A percentile compares a stretch with the other conserved stretches of the same genome.
Conservation (phyloP, 2,797 vertebrate genomes). For the Kryptopterus vitreolus region DNA sequence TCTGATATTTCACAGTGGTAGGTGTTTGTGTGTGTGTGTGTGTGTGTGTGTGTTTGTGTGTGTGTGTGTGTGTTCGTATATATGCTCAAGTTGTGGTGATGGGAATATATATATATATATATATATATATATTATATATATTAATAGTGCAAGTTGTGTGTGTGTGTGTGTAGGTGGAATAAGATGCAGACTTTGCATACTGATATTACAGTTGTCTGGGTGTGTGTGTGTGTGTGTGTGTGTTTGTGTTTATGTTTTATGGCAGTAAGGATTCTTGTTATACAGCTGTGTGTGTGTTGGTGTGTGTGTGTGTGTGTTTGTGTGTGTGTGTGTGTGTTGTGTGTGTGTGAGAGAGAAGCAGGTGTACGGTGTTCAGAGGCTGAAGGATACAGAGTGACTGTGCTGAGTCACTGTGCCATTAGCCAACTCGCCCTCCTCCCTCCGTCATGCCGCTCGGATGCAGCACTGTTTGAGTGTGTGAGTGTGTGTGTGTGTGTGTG, state of each 20-base stretch:
- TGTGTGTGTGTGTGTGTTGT: neutral
- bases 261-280: constrained; percentile 6
- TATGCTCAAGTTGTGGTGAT: too few relatives aligned
- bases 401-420: constrained; percentile 51
- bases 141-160: constrained; percentile 1
- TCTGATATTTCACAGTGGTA: neutral
- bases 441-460: neutral
- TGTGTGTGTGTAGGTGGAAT: constrained; percentile 16
- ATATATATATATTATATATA: neutral
- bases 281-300: constrained; percentile 5
- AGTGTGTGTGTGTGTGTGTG: constrained; percentile 7
- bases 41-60: neutral
- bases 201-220: constrained; percentile 3
- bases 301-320: constrained; percentile 17
- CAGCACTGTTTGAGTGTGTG: neutral
- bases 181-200: constrained; percentile 16
- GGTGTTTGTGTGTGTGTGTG: neutral
- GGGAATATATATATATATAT: too few relatives aligned
- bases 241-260: neutral
- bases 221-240: neutral
- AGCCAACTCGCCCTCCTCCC: constrained; percentile 27
- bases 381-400: constrained; percentile 45
- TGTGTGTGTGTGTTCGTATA: constrained; percentile 23
- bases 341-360: constrained; percentile 12
- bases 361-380: constrained; percentile 45